Evolutionary conservation across 2,113 vertebrate species (phyloP).

Genomic region (Saccopteryx bilineata): DNA sequence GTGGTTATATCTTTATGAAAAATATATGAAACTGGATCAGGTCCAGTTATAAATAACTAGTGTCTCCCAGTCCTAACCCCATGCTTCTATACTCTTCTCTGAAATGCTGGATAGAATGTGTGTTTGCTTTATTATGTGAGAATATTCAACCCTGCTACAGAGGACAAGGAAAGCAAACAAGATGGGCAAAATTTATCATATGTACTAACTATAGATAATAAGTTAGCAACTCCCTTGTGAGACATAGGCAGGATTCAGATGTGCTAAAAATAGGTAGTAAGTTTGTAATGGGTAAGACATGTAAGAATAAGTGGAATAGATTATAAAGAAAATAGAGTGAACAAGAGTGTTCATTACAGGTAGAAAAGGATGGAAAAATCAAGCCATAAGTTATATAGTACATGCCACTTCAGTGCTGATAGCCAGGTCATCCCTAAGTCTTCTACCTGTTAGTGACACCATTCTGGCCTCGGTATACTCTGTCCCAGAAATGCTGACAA

Average conservation of each 20-base stretch:
- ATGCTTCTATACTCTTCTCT: not conserved
- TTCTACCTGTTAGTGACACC: not conserved
- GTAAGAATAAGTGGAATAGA: slow-evolving; percentile 35
- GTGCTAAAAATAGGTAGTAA: slow-evolving; percentile 6
- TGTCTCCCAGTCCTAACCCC: not conserved
- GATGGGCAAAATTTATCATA: not conserved
- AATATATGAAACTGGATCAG: not conserved
- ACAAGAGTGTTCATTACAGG: not conserved
- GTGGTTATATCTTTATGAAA: not conserved
- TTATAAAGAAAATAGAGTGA: not conserved
- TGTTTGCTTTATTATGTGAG: not conserved
- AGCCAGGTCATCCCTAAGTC: not conserved
- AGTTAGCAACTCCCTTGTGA: not conserved
- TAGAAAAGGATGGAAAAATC: not conserved
- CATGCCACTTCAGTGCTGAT: not conserved
- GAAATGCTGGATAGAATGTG: too few species aligned
- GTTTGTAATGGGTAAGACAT: not conserved
- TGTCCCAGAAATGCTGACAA: not conserved
- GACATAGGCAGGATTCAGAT: not conserved
- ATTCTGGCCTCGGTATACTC: not conserved
- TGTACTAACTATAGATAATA: not conserved
- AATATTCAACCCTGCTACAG: not conserved
- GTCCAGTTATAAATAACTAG: not conserved
- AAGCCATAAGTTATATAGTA: not conserved
- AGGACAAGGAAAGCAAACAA: slow-evolving; percentile 16